These are phyloP conservation scores for Mus musculus DNA, from an alignment of 2,113 vertebrate species.

Conservation along the genomic window DNA sequence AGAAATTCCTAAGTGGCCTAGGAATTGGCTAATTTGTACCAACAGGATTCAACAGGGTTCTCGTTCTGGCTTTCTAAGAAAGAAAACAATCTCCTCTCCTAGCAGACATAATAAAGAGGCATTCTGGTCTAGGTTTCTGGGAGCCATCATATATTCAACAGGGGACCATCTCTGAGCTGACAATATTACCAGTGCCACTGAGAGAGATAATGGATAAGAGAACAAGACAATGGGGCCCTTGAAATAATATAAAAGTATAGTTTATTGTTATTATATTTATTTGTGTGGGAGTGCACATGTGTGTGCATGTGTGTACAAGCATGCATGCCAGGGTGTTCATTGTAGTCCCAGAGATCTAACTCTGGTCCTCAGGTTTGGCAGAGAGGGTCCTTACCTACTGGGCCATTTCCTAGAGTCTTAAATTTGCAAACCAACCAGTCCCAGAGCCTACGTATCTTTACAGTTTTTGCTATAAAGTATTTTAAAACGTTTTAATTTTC, in stretches of 20 bases:
- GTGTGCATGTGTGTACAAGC: not conserved
- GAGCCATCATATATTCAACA: not conserved
- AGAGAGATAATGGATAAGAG: not conserved
- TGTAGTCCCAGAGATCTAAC: not conserved
- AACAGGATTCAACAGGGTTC: not conserved
- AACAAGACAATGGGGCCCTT: not conserved
- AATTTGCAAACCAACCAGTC: not conserved
- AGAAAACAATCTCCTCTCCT: slow-evolving; percentile 14
- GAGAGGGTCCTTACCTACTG: not conserved
- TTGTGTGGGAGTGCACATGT: not conserved
- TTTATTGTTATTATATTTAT: not conserved
- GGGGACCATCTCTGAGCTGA: not conserved
- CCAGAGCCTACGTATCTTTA: not conserved
- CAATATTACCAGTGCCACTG: too few relatives aligned
- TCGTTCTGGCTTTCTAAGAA: not conserved
- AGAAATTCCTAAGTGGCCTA: not conserved
- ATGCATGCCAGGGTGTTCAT: too few relatives aligned
- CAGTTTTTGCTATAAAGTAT: not conserved
- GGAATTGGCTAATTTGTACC: slow-evolving; percentile 17
- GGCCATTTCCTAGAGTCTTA: not conserved
- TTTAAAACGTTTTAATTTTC: not conserved
- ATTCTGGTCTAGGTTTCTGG: slow-evolving; percentile 14
- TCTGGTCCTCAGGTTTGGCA: not conserved
- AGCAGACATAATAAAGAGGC: not conserved
- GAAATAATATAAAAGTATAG: not conserved